Evolutionary conservation across 92 coral and sea anemone species (phyloP).

Genomic region (Porites rus): DNA sequence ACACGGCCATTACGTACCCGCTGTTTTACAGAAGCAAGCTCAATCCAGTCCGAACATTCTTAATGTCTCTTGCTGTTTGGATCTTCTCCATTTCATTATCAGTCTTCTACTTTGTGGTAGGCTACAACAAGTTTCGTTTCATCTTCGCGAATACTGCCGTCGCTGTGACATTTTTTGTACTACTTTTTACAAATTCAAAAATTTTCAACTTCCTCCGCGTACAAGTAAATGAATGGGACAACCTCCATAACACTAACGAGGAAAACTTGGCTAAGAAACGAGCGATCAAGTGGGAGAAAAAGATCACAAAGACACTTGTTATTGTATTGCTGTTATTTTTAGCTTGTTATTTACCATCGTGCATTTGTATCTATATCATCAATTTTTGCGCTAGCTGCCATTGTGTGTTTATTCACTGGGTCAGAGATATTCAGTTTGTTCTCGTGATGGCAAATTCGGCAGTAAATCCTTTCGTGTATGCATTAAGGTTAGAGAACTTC

Average conservation of each 20-base stretch:
- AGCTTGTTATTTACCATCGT: slow-evolving; percentile 59
- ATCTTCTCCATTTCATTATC: slow-evolving; percentile 57
- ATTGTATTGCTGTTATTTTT: slow-evolving; percentile 45
- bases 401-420: slow-evolving; percentile 55
- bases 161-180: slow-evolving; percentile 57
- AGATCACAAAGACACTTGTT: slow-evolving; percentile 55
- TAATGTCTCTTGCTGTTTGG: slow-evolving; percentile 65
- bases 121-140: slow-evolving; percentile 73
- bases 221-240: slow-evolving; percentile 48
- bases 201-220: slow-evolving; percentile 25
- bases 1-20: slow-evolving; percentile 73
- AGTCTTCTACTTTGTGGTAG: slow-evolving; percentile 65
- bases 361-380: slow-evolving; percentile 47
- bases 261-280: slow-evolving; percentile 47
- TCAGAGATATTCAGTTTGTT: slow-evolving; percentile 52
- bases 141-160: slow-evolving; percentile 79
- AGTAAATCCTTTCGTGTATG: slow-evolving; percentile 60
- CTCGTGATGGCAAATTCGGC: slow-evolving; percentile 54
- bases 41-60: slow-evolving; percentile 51
- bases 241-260: slow-evolving; percentile 21
- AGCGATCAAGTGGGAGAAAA: slow-evolving; percentile 50
- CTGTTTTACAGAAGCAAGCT: slow-evolving; percentile 60
- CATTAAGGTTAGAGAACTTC: slow-evolving; percentile 48
- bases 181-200: slow-evolving; percentile 30
- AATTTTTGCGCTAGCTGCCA: slow-evolving; percentile 46